A percentile compares a stretch with the other conserved stretches of the same genome.
phyloP scores from a whole-genome alignment of 2,797 vertebrate genomes.

The Taeniopygia guttata region DNA sequence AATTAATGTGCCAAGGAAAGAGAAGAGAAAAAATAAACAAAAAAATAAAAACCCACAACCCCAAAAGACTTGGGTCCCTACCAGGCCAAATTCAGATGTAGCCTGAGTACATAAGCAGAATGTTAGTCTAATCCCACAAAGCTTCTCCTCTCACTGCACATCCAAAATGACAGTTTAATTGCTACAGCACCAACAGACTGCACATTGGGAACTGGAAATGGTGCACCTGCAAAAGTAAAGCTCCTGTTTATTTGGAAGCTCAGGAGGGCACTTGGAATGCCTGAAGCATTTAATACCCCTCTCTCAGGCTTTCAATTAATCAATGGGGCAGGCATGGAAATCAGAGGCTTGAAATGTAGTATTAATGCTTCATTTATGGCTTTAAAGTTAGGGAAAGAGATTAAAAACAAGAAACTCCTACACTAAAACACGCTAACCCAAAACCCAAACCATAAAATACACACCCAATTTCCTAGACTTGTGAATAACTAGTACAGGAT shows the following conservation, averaged over 20 bases:
- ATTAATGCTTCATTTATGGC: background rate
- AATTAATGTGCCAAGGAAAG: background rate
- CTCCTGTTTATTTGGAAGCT: background rate
- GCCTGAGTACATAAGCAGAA: background rate
- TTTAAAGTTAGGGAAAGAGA: background rate
- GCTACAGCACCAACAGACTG: background rate
- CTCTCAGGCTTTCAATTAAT: background rate
- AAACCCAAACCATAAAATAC: background rate
- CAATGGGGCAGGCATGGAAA: background rate
- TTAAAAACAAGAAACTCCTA: background rate
- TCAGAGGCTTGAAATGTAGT: background rate
- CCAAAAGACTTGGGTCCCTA: background rate
- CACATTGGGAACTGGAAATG: background rate
- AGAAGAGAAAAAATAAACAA: background rate
- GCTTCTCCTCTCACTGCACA: background rate
- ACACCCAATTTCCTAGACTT: background rate
- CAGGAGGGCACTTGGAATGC: background rate
- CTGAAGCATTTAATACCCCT: background rate
- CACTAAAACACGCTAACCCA: background rate
- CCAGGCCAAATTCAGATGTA: background rate
- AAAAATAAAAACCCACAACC: background rate
- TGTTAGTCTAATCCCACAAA: background rate
- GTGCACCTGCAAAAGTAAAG: conserved; percentile 5
- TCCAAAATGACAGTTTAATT: background rate
- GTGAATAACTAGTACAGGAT: background rate